phyloP scores from a whole-genome alignment of 1,140 invertebrate species.

The Aphelenchoides fujianensis region DNA sequence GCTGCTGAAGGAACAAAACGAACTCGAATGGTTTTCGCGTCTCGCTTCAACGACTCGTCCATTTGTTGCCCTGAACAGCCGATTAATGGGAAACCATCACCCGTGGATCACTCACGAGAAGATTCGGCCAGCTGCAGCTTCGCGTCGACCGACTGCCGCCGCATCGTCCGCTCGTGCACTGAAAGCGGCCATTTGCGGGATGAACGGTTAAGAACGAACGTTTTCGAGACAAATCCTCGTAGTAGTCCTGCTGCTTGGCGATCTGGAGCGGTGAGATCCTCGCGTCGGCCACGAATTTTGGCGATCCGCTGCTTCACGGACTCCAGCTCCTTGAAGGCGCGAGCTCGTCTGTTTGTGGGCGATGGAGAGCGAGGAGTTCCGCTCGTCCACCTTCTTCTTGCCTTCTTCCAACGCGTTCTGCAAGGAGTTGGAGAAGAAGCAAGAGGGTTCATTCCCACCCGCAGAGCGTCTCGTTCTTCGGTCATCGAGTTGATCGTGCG shows the following conservation, averaged over 20 bases:
- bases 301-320: slow-evolving; percentile 8
- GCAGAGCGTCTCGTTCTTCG: slow-evolving; percentile 1
- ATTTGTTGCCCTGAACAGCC: background rate
- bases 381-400: background rate
- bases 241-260: slow-evolving; percentile 9
- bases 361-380: background rate
- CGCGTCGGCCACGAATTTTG: background rate
- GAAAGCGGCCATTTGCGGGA: background rate
- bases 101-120: no score
- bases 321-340: slow-evolving; percentile 8
- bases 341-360: slow-evolving; percentile 10
- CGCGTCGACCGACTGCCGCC: background rate
- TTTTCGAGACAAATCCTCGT: slow-evolving; percentile 5
- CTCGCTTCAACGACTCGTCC: slow-evolving; percentile 1
- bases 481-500: slow-evolving; percentile 7
- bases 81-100: no score
- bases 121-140: slow-evolving; percentile 3
- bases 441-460: background rate
- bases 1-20: background rate
- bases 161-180: slow-evolving; percentile 16
- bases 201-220: background rate
- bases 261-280: slow-evolving; percentile 14
- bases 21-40: slow-evolving; percentile 20
- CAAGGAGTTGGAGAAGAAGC: background rate
- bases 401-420: background rate